These are phyloP conservation scores for Bradypodion pumilum DNA, from an alignment of 2,797 vertebrate species.

Conservation along the genomic window DNA sequence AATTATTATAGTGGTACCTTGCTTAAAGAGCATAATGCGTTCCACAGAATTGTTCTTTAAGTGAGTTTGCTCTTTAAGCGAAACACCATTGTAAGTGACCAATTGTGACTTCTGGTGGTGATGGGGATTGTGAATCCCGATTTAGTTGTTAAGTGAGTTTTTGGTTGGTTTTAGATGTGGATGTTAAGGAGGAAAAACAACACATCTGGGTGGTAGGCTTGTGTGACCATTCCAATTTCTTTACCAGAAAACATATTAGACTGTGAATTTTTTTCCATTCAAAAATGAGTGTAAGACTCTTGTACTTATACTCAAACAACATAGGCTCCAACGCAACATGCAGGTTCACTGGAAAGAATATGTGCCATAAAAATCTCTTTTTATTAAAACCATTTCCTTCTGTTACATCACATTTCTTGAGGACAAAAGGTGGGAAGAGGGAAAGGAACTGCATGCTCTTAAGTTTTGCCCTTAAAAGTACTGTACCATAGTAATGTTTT, in stretches of 20 bases:
- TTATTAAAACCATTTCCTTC: conserved; percentile 64
- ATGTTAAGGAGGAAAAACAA: background rate
- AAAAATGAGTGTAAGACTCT: background rate
- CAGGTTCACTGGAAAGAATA: conserved; percentile 16
- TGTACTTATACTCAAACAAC: background rate
- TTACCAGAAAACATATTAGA: background rate
- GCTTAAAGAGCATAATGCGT: too few relatives aligned
- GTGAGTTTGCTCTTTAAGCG: too few relatives aligned
- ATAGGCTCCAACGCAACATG: background rate
- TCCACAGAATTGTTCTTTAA: too few relatives aligned
- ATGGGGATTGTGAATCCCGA: too few relatives aligned
- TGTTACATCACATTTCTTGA: conserved; percentile 59
- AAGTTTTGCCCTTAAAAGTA: background rate
- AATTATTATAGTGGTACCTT: too few relatives aligned
- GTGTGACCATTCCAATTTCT: background rate
- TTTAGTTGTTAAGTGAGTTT: too few relatives aligned
- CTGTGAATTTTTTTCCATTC: background rate
- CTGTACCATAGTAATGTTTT: background rate
- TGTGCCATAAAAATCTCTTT: conserved; percentile 41
- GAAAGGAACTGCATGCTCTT: conserved; percentile 47
- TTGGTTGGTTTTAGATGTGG: too few relatives aligned
- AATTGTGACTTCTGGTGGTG: too few relatives aligned
- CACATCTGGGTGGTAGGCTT: background rate
- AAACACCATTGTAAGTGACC: too few relatives aligned
- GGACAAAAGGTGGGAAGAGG: conserved; percentile 12